These are phyloP conservation scores for Zaprionus bogoriensis DNA, from an alignment of 2,888 invertebrate species.

Conservation along the genomic window DNA sequence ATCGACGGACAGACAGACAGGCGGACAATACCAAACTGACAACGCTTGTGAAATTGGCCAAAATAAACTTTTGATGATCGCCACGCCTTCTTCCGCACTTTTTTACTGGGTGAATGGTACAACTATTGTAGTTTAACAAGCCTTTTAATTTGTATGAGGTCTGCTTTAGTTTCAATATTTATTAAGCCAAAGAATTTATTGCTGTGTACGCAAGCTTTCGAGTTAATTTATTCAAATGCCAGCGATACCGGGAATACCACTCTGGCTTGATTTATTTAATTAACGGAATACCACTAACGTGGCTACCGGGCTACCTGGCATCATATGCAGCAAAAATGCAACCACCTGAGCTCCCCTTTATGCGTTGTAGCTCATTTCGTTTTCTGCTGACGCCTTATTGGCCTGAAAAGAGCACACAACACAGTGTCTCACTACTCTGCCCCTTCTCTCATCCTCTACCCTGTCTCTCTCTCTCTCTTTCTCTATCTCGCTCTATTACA, in stretches of 20 bases:
- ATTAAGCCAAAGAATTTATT: too few species aligned
- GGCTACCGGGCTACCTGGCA: not conserved
- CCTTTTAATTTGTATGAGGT: too few species aligned
- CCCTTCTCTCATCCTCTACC: too few species aligned
- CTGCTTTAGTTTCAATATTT: too few species aligned
- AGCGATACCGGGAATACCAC: not conserved
- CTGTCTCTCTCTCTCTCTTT: not conserved
- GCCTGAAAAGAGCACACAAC: conserved; percentile 15
- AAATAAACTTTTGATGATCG: too few species aligned
- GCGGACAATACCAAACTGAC: too few species aligned
- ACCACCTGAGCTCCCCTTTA: not conserved
- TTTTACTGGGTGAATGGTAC: too few species aligned
- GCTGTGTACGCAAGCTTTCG: too few species aligned
- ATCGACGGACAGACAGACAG: too few species aligned
- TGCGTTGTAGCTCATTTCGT: not conserved
- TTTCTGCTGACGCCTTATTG: conserved; percentile 36
- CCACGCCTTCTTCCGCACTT: too few species aligned
- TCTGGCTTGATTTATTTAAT: not conserved
- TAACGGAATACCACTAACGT: not conserved
- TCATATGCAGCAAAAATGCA: not conserved
- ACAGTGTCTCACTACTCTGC: not conserved
- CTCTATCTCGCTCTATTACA: not conserved
- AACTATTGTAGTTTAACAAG: too few species aligned
- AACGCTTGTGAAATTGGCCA: too few species aligned
- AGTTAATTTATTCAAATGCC: not conserved